Conservation (phyloP, 2,797 vertebrate genomes). For the Takifugu ocellatus region DNA sequence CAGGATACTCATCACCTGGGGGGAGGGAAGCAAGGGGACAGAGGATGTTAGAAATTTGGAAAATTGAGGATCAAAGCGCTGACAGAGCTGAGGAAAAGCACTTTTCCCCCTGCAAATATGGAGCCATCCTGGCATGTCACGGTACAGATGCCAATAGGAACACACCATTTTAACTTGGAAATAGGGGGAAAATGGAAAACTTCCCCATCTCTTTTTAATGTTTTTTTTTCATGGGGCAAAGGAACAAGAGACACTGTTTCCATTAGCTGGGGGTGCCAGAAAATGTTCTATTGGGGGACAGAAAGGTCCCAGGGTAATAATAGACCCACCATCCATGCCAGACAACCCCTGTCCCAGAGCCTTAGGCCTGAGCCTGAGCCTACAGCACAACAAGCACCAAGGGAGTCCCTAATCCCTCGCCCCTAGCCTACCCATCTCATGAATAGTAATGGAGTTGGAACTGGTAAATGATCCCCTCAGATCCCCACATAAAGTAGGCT, state of each 20-base stretch:
- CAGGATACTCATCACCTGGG: conserved; percentile 97
- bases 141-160: conserved; percentile 52
- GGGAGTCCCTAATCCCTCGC: conserved; percentile 79
- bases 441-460: conserved; percentile 80
- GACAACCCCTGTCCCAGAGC: conserved; percentile 67
- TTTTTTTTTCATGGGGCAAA: conserved; percentile 23
- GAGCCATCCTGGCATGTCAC: conserved; percentile 52
- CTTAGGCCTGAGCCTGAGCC: conserved; percentile 68
- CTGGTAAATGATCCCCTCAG: conserved; percentile 73
- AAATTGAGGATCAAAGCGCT: conserved; percentile 64
- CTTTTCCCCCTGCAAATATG: conserved; percentile 51
- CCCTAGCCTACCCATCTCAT: conserved; percentile 77
- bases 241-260: conserved; percentile 65
- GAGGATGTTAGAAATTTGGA: conserved; percentile 61
- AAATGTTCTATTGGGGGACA: conserved; percentile 70
- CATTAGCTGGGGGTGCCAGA: conserved; percentile 66
- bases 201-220: conserved; percentile 41
- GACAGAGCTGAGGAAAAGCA: conserved; percentile 57
- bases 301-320: conserved; percentile 73
- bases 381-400: conserved; percentile 78
- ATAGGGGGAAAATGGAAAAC: conserved; percentile 50
- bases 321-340: conserved; percentile 72
- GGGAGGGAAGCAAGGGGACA: conserved; percentile 22
- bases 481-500: conserved; percentile 67
- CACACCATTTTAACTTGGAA: conserved; percentile 58